A percentile compares a stretch with the other conserved stretches of the same genome.
These are phyloP conservation scores for Mugil cephalus DNA, from an alignment of 2,113 vertebrate species.

Conservation along the genomic window DNA sequence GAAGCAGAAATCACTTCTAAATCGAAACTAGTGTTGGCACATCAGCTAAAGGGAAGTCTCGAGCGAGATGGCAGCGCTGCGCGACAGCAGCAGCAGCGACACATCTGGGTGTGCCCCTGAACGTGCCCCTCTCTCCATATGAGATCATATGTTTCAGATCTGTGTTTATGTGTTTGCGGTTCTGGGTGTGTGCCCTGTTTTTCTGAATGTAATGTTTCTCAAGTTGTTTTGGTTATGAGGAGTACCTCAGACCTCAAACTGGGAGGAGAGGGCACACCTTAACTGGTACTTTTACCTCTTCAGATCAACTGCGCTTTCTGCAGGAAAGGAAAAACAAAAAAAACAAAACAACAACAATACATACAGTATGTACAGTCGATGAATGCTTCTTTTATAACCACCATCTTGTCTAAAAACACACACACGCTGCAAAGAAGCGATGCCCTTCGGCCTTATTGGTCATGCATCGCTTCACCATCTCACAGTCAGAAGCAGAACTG, in stretches of 20 bases:
- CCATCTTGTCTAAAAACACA: slow-evolving; percentile 7
- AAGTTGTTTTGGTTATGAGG: slow-evolving; percentile 75
- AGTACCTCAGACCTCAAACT: slow-evolving; percentile 77
- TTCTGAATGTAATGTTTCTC: slow-evolving; percentile 79
- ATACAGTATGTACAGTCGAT: neutral
- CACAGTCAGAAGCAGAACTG: slow-evolving; percentile 6
- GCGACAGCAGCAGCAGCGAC: slow-evolving; percentile 52
- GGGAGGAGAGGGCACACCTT: slow-evolving; percentile 81
- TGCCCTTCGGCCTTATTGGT: slow-evolving; percentile 17
- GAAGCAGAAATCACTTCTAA: slow-evolving; percentile 3
- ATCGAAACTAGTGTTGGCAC: slow-evolving; percentile 47
- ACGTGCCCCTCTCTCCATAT: slow-evolving; percentile 75
- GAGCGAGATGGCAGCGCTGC: slow-evolving; percentile 61
- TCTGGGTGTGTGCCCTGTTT: slow-evolving; percentile 83
- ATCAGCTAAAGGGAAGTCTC: slow-evolving; percentile 59
- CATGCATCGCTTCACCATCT: slow-evolving; percentile 24
- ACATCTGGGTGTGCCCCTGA: slow-evolving; percentile 78
- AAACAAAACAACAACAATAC: neutral
- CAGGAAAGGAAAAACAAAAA: neutral
- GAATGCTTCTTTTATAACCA: neutral
- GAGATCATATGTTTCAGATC: slow-evolving; percentile 82
- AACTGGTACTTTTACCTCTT: slow-evolving; percentile 60
- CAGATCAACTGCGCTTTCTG: neutral
- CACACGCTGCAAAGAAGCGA: slow-evolving; percentile 17
- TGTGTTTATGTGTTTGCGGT: slow-evolving; percentile 84